These are phyloP conservation scores for Lasioglossum albipes DNA, from an alignment of 1,140 invertebrate species.

Conservation along the genomic window DNA sequence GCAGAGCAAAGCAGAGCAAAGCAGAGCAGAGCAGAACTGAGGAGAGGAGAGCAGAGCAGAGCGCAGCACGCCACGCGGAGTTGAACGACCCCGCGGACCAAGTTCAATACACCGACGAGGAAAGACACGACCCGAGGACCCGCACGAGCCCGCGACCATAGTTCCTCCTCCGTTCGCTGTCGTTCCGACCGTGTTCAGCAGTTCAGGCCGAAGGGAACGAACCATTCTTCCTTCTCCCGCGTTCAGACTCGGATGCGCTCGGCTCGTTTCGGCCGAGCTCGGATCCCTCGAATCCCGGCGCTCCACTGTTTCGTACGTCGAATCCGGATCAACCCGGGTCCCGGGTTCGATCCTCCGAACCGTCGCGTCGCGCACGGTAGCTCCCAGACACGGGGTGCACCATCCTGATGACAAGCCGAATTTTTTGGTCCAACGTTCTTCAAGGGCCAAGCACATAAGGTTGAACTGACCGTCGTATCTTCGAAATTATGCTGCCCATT, in stretches of 20 bases:
- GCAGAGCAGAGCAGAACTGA: too few species aligned
- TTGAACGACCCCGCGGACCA: conserved; percentile 75
- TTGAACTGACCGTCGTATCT: too few species aligned
- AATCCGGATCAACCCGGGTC: conserved; percentile 6
- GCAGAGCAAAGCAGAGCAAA: too few species aligned
- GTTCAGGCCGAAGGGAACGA: conserved; percentile 21
- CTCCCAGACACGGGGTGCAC: too few species aligned
- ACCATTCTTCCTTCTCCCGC: conserved; percentile 23
- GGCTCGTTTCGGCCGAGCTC: neutral
- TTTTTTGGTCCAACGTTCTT: too few species aligned
- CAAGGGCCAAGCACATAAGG: too few species aligned
- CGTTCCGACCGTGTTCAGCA: conserved; percentile 32
- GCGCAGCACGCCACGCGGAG: conserved; percentile 34
- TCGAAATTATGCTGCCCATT: too few species aligned
- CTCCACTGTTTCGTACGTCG: neutral
- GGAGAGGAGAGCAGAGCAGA: conserved; percentile 16
- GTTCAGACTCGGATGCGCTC: neutral
- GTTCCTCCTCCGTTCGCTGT: conserved; percentile 49
- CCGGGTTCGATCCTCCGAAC: conserved; percentile 15
- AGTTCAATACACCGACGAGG: conserved; percentile 77
- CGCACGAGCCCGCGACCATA: conserved; percentile 47
- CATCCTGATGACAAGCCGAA: too few species aligned
- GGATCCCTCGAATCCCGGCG: conserved; percentile 23
- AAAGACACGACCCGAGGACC: conserved; percentile 37
- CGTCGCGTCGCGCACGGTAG: too few species aligned